phyloP scores from a whole-genome alignment of 2,113 vertebrate genomes.

The Lethenteron camtschaticum region DNA sequence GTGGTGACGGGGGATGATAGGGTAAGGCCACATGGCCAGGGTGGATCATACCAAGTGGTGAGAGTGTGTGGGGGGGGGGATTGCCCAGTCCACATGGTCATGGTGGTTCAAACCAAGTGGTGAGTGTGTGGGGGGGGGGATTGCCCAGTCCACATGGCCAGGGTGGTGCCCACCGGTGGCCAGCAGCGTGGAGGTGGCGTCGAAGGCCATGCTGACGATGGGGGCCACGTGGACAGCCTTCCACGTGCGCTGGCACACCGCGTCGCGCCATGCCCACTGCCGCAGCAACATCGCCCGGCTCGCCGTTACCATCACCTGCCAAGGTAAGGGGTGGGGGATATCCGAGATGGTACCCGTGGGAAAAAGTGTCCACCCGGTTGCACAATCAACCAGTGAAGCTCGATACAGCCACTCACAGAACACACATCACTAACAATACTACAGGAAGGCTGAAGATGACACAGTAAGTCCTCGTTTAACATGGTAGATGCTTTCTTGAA shows the following conservation, averaged over 20 bases:
- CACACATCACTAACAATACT: too few species aligned
- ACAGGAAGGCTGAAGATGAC: too few species aligned
- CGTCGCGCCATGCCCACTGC: constrained; percentile 56
- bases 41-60: not conserved
- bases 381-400: too few species aligned
- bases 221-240: constrained; percentile 52
- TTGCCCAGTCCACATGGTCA: not conserved
- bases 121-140: too few species aligned
- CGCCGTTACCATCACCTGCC: constrained; percentile 53
- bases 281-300: constrained; percentile 59
- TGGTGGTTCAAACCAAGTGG: too few species aligned
- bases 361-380: too few species aligned
- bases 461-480: too few species aligned
- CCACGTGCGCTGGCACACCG: constrained; percentile 41
- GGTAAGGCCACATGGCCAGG: too few species aligned
- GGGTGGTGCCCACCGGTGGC: constrained; percentile 39
- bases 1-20: too few species aligned
- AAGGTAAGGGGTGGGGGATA: not conserved
- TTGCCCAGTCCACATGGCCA: fast-evolving
- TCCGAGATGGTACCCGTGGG: too few species aligned
- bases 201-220: constrained; percentile 58
- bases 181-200: constrained; percentile 56
- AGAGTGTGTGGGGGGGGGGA: not conserved
- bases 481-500: too few species aligned
- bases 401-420: too few species aligned